Evolutionary conservation across 1,140 invertebrate species (phyloP).

Genomic region (Geopemphigus sp.): DNA sequence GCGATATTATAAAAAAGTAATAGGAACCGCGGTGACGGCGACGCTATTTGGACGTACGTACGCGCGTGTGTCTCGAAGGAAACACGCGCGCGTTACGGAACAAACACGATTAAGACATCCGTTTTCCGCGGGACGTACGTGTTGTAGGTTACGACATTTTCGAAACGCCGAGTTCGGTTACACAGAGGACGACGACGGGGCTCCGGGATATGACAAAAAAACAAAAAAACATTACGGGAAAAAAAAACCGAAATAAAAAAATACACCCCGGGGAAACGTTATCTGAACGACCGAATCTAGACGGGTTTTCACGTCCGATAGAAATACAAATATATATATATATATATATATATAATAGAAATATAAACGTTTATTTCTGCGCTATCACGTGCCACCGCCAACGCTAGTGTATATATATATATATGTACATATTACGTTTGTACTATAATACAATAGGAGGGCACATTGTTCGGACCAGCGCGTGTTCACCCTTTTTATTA

Average conservation of each 20-base stretch:
- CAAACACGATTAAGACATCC: slow-evolving; percentile 43
- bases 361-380: slow-evolving; percentile 46
- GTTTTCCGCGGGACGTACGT: background rate
- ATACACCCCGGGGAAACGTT: slow-evolving; percentile 45
- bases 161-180: too few species aligned
- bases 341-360: slow-evolving; percentile 22
- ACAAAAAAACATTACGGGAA: too few species aligned
- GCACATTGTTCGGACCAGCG: slow-evolving; percentile 35
- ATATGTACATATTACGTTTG: background rate
- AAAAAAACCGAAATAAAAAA: slow-evolving; percentile 28
- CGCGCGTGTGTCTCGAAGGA: background rate
- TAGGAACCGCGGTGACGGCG: background rate
- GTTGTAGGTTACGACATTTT: too few species aligned
- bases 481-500: slow-evolving; percentile 38
- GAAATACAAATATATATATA: background rate
- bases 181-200: too few species aligned
- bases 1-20: background rate
- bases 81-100: slow-evolving; percentile 5
- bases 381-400: slow-evolving; percentile 37
- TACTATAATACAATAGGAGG: slow-evolving; percentile 28
- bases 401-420: too few species aligned
- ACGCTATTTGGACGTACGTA: background rate
- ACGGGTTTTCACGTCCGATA: background rate
- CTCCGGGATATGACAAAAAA: background rate
- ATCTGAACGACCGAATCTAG: slow-evolving; percentile 12